These are phyloP conservation scores for Pseudonaja textilis DNA, from an alignment of 2,113 vertebrate genomes.

Conservation along the genomic window DNA sequence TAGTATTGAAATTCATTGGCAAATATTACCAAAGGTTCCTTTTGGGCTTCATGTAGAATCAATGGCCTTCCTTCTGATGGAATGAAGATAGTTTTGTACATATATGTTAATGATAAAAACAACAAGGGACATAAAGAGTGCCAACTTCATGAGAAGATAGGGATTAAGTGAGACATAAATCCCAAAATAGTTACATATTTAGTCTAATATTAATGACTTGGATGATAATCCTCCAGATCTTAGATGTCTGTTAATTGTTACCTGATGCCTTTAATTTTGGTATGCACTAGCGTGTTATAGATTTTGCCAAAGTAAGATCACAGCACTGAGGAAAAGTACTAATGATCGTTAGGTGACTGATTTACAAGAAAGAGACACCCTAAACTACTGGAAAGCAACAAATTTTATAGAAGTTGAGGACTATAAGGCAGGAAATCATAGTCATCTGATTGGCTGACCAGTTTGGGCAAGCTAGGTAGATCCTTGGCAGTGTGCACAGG, in stretches of 20 bases:
- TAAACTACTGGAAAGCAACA: background rate
- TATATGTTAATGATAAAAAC: background rate
- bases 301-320: background rate
- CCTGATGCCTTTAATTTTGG: background rate
- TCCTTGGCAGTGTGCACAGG: background rate
- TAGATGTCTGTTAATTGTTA: background rate
- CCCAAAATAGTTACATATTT: background rate
- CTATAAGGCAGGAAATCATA: background rate
- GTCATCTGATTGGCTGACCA: background rate
- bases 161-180: background rate
- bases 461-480: background rate
- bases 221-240: background rate
- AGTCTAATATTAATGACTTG: background rate
- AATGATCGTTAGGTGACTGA: background rate
- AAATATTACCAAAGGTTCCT: constrained; percentile 33
- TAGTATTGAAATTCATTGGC: constrained; percentile 27
- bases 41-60: background rate
- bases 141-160: background rate
- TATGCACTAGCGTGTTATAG: background rate
- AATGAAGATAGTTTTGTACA: background rate
- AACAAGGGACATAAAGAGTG: background rate
- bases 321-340: background rate
- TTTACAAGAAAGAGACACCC: background rate
- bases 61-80: background rate
- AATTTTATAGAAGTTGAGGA: background rate